Base-by-base conservation (phyloP, 2,797 vertebrate species). In the Selene dorsalis region DNA sequence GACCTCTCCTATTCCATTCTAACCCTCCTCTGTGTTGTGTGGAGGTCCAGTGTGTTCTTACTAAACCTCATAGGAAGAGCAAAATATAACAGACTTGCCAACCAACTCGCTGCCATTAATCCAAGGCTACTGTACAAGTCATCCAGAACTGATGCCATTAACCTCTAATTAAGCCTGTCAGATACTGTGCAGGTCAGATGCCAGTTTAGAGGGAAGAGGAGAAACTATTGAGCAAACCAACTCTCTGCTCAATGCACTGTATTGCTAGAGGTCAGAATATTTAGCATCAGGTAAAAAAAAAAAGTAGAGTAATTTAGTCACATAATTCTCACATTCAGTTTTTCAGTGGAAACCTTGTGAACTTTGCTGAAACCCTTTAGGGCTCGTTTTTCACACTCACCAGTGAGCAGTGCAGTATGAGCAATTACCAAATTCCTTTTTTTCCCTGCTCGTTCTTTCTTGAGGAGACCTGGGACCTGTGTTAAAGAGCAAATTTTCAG, bases 301-400 rank as follows among this genome's bases (percentile, higher is more conserved):
- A 41, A 57, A 63, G 72, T 41, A 26, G 30, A 76, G 41, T 68
- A 70, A 76, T 81, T 66, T 57, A 64, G 22, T 13, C 41, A 75
- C 20, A 45, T 72, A 67, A 81, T 73, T 75, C 26, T 68, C 62
- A 22, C 45, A 24, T 38, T 81, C 10, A 57, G 22, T 56, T 60
- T 71, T 41, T 77, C 16, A 48, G 20, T 56, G 28, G 50, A 79
- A 83, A 59, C 69, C 55, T 53, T 41, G 35, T 41, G 35, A 62
- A 53, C 70, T 69, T 53, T 59, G 39, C 70, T 45, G 63, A 4
- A 48, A 56, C 75, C 45, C 67, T 77, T 3, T 2, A 72, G 73
- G 73, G 62, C 53, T 70, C 11, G 22, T 63, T 72, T 32, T 72
- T 41, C 4, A 0, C 41, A 38, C 65, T 32, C 30, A 39, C 9